Base-by-base conservation (phyloP, 2,797 vertebrate species). In the Geotrypetes seraphini region DNA sequence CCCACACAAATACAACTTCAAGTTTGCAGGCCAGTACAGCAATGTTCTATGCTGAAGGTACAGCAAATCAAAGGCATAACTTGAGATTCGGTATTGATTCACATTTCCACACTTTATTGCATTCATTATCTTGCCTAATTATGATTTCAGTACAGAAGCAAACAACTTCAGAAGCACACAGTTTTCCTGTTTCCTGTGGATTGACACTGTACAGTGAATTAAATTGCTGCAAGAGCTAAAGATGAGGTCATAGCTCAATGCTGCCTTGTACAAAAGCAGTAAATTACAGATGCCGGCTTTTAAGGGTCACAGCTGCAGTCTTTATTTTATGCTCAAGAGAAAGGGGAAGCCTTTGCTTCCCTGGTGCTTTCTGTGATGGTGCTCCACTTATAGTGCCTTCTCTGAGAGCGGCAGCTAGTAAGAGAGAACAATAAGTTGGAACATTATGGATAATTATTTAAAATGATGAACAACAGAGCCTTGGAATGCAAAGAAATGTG, bases 41-140 rank as follows among this genome's bases (percentile, higher is more conserved):
- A n/a, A n/a, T n/a, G n/a, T n/a, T n/a, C n/a, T n/a, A n/a, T n/a
- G n/a, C n/a, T n/a, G n/a, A n/a, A n/a, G n/a, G n/a, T n/a, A n/a
- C n/a, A n/a, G n/a, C n/a, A n/a, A n/a, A n/a, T n/a, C n/a, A n/a
- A n/a, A n/a, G n/a, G n/a, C n/a, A n/a, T n/a, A n/a, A n/a, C n/a
- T n/a, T n/a, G n/a, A n/a, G n/a, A n/a, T 35, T 59, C 21, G 4
- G 1, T 26, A 28, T 35, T 46, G 52, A 48, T 42, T 35, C 47
- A 33, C 43, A 37, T 59, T 45, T 50, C 52, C 51, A 44, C 37
- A 45, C 46, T 53, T 63, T 31, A 39, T 41, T 43, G 39, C 45
- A 52, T 33, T 48, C 28, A 55, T 52, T 52, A 50, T 52, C 33
- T 47, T 50, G 47, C 47, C 53, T 54, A 50, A 60, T 54, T 66